Evolutionary conservation across 2,888 invertebrate genomes (phyloP).

Genomic region (Drosophila peninsularis): DNA sequence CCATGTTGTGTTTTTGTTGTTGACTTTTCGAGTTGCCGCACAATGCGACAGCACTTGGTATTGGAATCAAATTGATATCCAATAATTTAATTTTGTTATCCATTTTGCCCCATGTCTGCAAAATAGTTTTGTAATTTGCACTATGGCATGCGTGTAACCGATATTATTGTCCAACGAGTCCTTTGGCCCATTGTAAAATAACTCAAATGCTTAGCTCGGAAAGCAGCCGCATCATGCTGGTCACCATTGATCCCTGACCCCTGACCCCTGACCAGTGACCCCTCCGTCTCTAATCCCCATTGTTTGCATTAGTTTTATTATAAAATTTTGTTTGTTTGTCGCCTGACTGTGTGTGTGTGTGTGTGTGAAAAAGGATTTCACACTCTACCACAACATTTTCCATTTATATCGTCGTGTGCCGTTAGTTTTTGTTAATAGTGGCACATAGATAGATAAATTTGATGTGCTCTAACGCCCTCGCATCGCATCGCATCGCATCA

Average conservation of each 20-base stretch:
- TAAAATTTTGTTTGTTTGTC: conserved; percentile 66
- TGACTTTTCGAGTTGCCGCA: conserved; percentile 75
- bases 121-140: conserved; percentile 79
- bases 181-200: conserved; percentile 70
- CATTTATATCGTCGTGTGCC: conserved; percentile 53
- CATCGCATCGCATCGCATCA: conserved; percentile 36
- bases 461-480: conserved; percentile 71
- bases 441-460: conserved; percentile 70
- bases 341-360: conserved; percentile 60
- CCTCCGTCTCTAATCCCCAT: conserved; percentile 25
- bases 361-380: conserved; percentile 77
- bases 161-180: conserved; percentile 69
- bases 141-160: conserved; percentile 76
- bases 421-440: conserved; percentile 53
- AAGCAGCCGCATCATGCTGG: conserved; percentile 52
- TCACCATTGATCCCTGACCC: conserved; percentile 26
- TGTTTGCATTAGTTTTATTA: conserved; percentile 71
- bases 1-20: conserved; percentile 57
- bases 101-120: conserved; percentile 67
- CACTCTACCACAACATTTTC: conserved; percentile 54
- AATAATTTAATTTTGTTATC: conserved; percentile 80
- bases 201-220: conserved; percentile 41
- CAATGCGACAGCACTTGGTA: conserved; percentile 59
- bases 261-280: background rate
- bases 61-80: conserved; percentile 76